Percentiles rank a stretch among this genome's conserved stretches.
These are phyloP conservation scores for Sesia apiformis DNA, from an alignment of 2,888 invertebrate genomes.

Conservation along the genomic window DNA sequence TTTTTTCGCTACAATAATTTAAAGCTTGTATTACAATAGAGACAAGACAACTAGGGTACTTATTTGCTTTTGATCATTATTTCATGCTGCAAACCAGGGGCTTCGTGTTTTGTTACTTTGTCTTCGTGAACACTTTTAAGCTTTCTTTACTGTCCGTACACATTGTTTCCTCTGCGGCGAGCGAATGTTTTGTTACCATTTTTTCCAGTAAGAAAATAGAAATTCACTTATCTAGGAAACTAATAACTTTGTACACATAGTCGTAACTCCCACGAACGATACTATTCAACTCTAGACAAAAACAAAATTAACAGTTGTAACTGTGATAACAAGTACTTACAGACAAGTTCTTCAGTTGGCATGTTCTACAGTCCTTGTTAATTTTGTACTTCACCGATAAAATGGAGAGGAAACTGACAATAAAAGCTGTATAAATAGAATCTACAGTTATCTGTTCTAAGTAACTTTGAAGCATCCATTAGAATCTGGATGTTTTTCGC, in stretches of 20 bases:
- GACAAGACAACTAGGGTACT: neutral
- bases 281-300: neutral
- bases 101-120: neutral
- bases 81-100: neutral
- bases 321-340: neutral
- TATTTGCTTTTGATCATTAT: neutral
- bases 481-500: conserved; percentile 30
- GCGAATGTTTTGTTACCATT: neutral
- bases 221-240: neutral
- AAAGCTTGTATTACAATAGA: too few relatives aligned
- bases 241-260: too few relatives aligned
- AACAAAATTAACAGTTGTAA: neutral
- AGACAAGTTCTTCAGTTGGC: neutral
- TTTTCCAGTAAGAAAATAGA: neutral
- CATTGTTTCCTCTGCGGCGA: neutral
- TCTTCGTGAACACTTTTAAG: neutral
- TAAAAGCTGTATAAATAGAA: too few relatives aligned
- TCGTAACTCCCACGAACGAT: too few relatives aligned
- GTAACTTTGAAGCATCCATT: conserved; percentile 25
- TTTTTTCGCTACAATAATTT: too few relatives aligned
- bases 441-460: neutral
- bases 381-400: neutral
- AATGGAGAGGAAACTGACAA: too few relatives aligned
- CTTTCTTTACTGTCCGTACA: neutral
- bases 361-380: neutral